Evolutionary conservation across 2,113 vertebrate species (phyloP).

Genomic region (Macrotis lagotis): DNA sequence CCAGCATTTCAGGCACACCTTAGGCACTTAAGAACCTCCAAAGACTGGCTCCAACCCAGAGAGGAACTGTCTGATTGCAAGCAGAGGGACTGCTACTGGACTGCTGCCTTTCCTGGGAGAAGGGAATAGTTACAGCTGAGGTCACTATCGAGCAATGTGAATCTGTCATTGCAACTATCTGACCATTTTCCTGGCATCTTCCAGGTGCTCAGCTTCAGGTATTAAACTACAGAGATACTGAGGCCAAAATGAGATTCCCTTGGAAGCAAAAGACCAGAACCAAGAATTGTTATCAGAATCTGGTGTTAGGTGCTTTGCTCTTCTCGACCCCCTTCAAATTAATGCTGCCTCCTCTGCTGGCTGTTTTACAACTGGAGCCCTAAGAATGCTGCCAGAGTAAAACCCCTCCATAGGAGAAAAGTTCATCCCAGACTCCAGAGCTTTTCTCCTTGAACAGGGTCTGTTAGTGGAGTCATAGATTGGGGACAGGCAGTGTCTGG

Average conservation of each 20-base stretch:
- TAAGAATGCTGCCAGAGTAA: not conserved
- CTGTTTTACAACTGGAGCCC: not conserved
- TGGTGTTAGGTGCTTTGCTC: constrained; percentile 7
- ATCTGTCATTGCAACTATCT: not conserved
- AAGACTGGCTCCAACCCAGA: not conserved
- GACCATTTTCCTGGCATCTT: not conserved
- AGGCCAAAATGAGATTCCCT: constrained; percentile 44
- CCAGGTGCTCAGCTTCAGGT: constrained; percentile 23
- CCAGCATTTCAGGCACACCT: not conserved
- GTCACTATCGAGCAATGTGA: constrained; percentile 69
- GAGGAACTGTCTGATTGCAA: not conserved
- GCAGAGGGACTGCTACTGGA: not conserved
- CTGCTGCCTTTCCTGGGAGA: constrained; percentile 33
- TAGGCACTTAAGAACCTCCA: not conserved
- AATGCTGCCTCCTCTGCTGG: not conserved
- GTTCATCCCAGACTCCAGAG: not conserved
- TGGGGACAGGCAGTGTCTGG: not conserved
- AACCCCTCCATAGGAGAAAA: not conserved
- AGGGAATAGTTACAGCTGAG: constrained; percentile 58
- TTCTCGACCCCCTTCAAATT: not conserved
- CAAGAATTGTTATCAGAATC: constrained; percentile 39
- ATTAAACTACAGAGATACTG: constrained; percentile 12
- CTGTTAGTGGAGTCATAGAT: not conserved
- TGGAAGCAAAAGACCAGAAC: constrained; percentile 66
- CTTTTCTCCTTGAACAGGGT: not conserved